These are phyloP conservation scores for Chorisops tibialis DNA, from an alignment of 2,888 invertebrate species.

Conservation along the genomic window DNA sequence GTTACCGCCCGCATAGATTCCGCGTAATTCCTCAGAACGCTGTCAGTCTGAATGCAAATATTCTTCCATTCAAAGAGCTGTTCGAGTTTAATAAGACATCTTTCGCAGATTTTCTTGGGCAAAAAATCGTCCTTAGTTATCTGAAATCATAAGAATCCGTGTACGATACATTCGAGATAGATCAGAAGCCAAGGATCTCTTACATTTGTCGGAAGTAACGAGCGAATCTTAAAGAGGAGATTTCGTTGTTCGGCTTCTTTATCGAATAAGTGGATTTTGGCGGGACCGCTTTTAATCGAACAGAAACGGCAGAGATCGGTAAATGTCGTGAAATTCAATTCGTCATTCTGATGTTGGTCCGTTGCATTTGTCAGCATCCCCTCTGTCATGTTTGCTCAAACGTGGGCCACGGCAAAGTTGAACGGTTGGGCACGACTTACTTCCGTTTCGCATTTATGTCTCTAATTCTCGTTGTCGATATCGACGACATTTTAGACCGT, in stretches of 20 bases:
- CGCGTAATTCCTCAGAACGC: conserved; percentile 64
- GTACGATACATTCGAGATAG: not conserved
- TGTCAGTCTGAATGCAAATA: conserved; percentile 64
- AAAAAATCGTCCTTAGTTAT: conserved; percentile 69
- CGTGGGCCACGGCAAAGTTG: too few species aligned
- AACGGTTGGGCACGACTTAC: not conserved
- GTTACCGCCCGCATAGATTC: conserved; percentile 67
- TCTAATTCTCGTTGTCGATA: not conserved
- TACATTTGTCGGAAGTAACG: conserved; percentile 66
- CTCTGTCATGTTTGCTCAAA: conserved; percentile 34
- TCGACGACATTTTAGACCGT: too few species aligned
- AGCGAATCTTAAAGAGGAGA: conserved; percentile 66
- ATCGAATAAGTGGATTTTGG: conserved; percentile 67
- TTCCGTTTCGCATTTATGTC: not conserved
- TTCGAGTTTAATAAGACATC: conserved; percentile 63
- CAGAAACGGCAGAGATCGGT: conserved; percentile 69
- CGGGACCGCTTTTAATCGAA: conserved; percentile 65
- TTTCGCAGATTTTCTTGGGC: conserved; percentile 69
- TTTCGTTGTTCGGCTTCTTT: conserved; percentile 70
- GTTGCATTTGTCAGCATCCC: conserved; percentile 44
- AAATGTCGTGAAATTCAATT: conserved; percentile 66
- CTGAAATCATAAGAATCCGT: conserved; percentile 53
- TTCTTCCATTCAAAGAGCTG: conserved; percentile 69
- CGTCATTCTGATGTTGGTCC: conserved; percentile 45
- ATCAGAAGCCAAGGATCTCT: conserved; percentile 41